phyloP scores from a whole-genome alignment of 1,140 invertebrate species.

The Sinonovacula constricta region DNA sequence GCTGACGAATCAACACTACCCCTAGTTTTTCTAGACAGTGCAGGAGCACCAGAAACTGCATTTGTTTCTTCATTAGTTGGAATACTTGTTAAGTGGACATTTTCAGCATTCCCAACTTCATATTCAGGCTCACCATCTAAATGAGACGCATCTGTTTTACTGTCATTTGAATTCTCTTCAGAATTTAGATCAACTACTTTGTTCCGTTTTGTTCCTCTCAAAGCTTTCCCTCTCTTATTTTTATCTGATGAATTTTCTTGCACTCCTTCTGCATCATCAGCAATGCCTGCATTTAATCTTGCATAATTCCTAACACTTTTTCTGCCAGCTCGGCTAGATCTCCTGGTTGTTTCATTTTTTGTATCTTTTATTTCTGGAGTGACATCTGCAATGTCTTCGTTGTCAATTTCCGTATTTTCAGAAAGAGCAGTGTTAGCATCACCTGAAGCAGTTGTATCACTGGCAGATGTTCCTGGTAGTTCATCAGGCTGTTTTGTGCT shows the following conservation, averaged over 20 bases:
- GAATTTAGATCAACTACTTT: neutral
- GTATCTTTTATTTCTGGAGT: too few relatives aligned
- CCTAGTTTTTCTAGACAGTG: slow-evolving; percentile 1
- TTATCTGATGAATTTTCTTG: neutral
- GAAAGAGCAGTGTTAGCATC: neutral
- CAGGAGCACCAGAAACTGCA: slow-evolving; percentile 16
- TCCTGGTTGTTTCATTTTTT: slow-evolving; percentile 10
- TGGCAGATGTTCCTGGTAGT: neutral
- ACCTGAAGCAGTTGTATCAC: neutral
- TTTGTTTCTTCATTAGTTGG: neutral
- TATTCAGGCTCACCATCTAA: too few relatives aligned
- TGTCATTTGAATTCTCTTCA: slow-evolving; percentile 9
- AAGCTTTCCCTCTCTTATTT: too few relatives aligned
- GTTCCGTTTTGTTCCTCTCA: neutral
- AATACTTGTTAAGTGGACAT: too few relatives aligned
- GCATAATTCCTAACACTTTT: too few relatives aligned
- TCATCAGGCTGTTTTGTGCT: neutral
- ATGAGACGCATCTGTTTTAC: slow-evolving; percentile 12
- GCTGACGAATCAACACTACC: neutral
- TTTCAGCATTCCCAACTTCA: too few relatives aligned
- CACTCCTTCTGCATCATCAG: neutral
- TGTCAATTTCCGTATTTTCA: neutral
- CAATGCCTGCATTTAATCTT: slow-evolving; percentile 3
- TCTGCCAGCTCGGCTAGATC: too few relatives aligned
- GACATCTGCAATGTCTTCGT: too few relatives aligned